Base-by-base conservation (phyloP, 2,113 vertebrate genomes). In the Electrona antarctica region DNA sequence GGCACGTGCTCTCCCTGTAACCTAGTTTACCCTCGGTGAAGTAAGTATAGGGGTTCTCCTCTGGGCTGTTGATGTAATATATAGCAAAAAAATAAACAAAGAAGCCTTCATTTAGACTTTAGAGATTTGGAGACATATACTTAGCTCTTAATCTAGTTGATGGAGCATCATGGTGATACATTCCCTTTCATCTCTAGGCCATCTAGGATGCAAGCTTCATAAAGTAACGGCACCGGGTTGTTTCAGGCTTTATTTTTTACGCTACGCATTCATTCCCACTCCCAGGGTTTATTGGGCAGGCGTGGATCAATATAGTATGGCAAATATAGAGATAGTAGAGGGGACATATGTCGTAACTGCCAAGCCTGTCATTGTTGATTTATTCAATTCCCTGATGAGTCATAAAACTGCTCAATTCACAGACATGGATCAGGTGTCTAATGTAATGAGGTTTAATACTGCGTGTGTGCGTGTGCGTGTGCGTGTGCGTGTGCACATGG, bases 381-480 rank as follows among this genome's bases (percentile, higher is more conserved):
- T 71, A 78, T 77, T 72, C 64, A 0, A 2, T 57, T 83, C 77
- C 81, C 77, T 7, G 28, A 78, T 80, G 83, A 74, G 52, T 83
- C 78, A 57, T 84, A 56, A 83, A 84, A 71, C 64, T 28, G 64
- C 80, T 76, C 70, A 66, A 64, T 76, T 63, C 69, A 84, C 74
- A 61, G 29, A 49, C 7, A 13, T 69, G 57, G 82, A 80, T 86
- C 85, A 85, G 84, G 84, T 90, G 90, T 77, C 61, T 29, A 78
- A 83, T 81, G 64, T 67, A 69, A 73, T 51, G 13, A 80, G 56
- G 54, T 74, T 50, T 47, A 61, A 78, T 60, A 6, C 33, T 4
- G 33, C 2, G 33, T 41, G 74, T 73, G 59, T 72, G 13, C 46
- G 3, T 47, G n/a, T 58, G 13, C 67, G 51, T 61, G 60, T 64